These are phyloP conservation scores for Pollenia angustigena DNA, from an alignment of 2,888 invertebrate species.

Conservation along the genomic window DNA sequence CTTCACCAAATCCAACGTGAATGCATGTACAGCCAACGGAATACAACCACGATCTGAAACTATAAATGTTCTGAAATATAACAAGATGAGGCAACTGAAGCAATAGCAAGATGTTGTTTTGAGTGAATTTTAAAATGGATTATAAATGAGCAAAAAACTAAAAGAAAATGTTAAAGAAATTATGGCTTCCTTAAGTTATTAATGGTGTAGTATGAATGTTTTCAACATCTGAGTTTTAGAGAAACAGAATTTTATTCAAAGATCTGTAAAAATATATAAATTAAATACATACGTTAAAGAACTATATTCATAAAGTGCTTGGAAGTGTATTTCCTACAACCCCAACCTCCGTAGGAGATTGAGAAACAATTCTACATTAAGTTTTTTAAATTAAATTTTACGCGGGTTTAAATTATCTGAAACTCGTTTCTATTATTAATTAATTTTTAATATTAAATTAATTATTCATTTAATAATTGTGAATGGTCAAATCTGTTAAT, in stretches of 20 bases:
- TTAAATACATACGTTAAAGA: too few relatives aligned
- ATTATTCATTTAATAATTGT: not conserved
- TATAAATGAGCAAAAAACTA: slow-evolving; percentile 21
- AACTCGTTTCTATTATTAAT: not conserved
- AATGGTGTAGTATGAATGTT: slow-evolving; percentile 1
- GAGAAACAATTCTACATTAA: too few relatives aligned
- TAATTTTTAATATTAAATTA: not conserved
- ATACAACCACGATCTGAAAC: not conserved
- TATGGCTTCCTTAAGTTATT: not conserved
- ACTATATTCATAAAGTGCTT: too few relatives aligned
- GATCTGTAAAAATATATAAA: too few relatives aligned
- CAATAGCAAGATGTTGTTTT: not conserved
- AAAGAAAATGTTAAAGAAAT: not conserved
- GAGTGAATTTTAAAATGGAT: slow-evolving; percentile 34
- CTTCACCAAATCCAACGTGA: slow-evolving; percentile 1
- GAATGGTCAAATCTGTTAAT: not conserved
- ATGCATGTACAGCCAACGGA: slow-evolving; percentile 4
- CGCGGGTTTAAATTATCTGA: too few relatives aligned
- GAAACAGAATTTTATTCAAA: too few relatives aligned
- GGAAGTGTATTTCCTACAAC: too few relatives aligned
- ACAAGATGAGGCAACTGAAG: not conserved
- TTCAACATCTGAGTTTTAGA: not conserved
- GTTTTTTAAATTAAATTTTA: too few relatives aligned
- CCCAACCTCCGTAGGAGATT: too few relatives aligned
- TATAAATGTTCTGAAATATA: not conserved